phyloP scores from a whole-genome alignment of 92 coral and sea anemone species.

The Scolanthus callimorphus region DNA sequence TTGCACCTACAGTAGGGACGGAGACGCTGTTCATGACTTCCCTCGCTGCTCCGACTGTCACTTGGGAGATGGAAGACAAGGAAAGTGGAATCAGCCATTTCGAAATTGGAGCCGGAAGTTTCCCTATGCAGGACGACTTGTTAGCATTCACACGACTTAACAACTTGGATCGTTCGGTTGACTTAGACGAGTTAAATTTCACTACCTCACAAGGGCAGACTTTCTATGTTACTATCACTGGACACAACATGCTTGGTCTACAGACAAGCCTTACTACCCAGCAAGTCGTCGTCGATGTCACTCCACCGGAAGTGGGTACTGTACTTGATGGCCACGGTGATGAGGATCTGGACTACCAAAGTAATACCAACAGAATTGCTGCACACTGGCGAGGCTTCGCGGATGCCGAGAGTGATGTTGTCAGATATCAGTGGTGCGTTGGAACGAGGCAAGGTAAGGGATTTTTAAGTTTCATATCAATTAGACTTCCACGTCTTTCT shows the following conservation, averaged over 20 bases:
- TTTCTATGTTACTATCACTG: conserved; percentile 75
- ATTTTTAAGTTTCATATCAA: too few species aligned
- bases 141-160: conserved; percentile 41
- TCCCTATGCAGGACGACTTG: conserved; percentile 71
- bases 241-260: conserved; percentile 81
- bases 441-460: conserved; percentile 87
- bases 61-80: conserved; percentile 82
- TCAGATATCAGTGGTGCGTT: conserved; percentile 78
- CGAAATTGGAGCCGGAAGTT: conserved; percentile 62
- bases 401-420: conserved; percentile 76
- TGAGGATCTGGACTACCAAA: conserved; percentile 69
- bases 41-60: conserved; percentile 72
- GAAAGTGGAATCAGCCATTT: conserved; percentile 88
- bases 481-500: too few species aligned
- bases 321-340: conserved; percentile 75
- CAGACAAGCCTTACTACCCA: conserved; percentile 73
- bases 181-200: conserved; percentile 66
- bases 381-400: conserved; percentile 84
- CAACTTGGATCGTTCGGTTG: conserved; percentile 53
- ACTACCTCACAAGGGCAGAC: conserved; percentile 61
- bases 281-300: conserved; percentile 90
- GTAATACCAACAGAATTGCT: conserved; percentile 25
- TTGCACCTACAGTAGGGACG: conserved; percentile 68
- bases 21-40: conserved; percentile 54
- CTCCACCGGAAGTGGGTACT: conserved; percentile 75